Evolutionary conservation across 2,888 invertebrate genomes (phyloP), one percentile per base, ranked within the genome.

Genomic region (Omphaloscelis lunosa): DNA sequence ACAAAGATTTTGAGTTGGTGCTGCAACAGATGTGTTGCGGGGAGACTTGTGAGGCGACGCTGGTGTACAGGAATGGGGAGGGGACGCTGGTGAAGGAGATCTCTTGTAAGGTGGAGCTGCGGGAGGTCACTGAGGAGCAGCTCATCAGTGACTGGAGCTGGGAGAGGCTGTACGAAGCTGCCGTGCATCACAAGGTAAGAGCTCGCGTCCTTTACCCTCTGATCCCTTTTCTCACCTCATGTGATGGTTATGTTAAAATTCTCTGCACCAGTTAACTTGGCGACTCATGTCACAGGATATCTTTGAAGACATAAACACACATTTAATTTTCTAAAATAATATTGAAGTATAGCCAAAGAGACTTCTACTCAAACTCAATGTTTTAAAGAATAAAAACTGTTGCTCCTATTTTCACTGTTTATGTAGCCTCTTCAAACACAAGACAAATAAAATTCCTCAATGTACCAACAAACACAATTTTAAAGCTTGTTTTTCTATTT

Each of bases 121-220:
- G 86, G 23, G 94, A 95, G 63, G 93, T 96, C 3, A 95, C 95
- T 2, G 94, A 95, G 66, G 94, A 96, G 82, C 97, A 97, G 86
- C 87, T 97, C 15, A 94, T 97, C 48, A 97, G 97, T 91, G 96
- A 97, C 69, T 97, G 97, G 97, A 94, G 96, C n/a, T 95, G 96
- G 90, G 94, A 95, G 69, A 95, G 97, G 77, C 95, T 97, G 80
- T 96, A 96, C 86, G 94, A 96, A 63, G 91, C 95, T 29, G 96
- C 97, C 1, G 87, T 94, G 51, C 95, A 96, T 86, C 96, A 97
- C 85, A 97, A 97, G 92, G 93, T 93, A 83, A 23, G 29, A 72
- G 48, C 48, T 58, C 2, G n/a, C 17, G 17, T 20, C 17, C 9
- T 6, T 34, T 1, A 15, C 8, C 23, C 12, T 12, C 20, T 29